These are phyloP conservation scores for Vultur gryphus DNA, from an alignment of 2,797 vertebrate genomes.

Conservation along the genomic window DNA sequence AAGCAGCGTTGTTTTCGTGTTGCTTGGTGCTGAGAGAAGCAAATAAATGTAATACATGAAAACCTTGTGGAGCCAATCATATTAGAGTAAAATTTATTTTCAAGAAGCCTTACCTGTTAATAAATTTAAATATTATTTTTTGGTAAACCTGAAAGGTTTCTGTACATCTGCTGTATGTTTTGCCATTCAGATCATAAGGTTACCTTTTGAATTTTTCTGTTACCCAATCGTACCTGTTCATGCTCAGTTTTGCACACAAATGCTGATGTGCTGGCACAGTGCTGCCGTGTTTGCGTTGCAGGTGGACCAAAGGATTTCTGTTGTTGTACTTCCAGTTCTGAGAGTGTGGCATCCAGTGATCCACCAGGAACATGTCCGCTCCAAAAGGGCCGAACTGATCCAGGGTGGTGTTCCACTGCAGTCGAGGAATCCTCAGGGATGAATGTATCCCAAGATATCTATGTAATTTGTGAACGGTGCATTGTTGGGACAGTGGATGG, in stretches of 20 bases:
- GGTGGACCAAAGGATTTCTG: neutral
- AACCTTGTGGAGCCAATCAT: neutral
- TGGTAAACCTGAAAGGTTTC: neutral
- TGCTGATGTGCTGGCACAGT: neutral
- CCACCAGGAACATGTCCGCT: neutral
- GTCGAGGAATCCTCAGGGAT: neutral
- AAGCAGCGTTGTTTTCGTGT: neutral
- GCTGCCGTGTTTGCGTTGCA: neutral
- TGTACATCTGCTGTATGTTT: neutral
- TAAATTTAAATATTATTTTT: neutral
- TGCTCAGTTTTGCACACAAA: neutral
- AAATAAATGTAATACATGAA: neutral
- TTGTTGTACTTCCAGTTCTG: neutral
- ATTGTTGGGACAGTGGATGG: neutral
- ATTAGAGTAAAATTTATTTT: neutral
- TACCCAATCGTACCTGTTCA: accelerated
- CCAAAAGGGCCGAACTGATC: neutral
- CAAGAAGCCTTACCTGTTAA: neutral
- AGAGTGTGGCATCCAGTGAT: neutral
- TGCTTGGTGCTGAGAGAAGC: neutral
- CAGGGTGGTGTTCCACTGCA: neutral
- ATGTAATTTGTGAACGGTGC: neutral
- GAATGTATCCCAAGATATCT: neutral
- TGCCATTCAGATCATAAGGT: neutral
- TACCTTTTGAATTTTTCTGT: neutral